Percentiles rank a stretch among this genome's conserved stretches.
phyloP scores from a whole-genome alignment of 2,113 vertebrate species.

The Eretmochelys imbricata region DNA sequence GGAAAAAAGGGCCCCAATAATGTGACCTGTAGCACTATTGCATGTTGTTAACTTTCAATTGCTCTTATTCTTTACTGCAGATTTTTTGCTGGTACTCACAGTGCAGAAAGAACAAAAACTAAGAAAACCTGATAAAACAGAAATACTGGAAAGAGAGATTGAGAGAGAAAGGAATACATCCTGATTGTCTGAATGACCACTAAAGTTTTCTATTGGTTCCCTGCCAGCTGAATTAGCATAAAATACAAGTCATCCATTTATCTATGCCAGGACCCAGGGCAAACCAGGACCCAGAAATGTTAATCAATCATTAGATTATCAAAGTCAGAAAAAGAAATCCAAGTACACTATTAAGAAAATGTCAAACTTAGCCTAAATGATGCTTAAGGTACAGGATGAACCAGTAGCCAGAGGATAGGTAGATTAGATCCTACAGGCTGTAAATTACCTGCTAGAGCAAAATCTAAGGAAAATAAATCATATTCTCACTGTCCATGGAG shows the following conservation, averaged over 20 bases:
- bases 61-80: neutral
- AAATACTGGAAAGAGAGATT: neutral
- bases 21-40: neutral
- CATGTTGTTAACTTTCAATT: neutral
- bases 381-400: neutral
- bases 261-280: neutral
- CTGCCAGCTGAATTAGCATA: conserved; percentile 12
- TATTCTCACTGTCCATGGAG: neutral
- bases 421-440: neutral
- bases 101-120: neutral
- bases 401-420: neutral
- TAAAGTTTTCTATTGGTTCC: neutral
- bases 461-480: neutral
- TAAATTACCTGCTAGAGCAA: neutral
- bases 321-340: neutral
- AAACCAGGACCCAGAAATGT: neutral
- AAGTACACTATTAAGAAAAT: neutral
- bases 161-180: neutral
- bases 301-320: neutral
- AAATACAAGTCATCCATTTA: neutral
- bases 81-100: neutral
- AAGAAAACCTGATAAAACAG: neutral
- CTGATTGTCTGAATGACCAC: neutral
- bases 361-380: neutral
- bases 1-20: neutral